phyloP scores from a whole-genome alignment of 2,797 vertebrate species.

The Clarias laeviceps region DNA sequence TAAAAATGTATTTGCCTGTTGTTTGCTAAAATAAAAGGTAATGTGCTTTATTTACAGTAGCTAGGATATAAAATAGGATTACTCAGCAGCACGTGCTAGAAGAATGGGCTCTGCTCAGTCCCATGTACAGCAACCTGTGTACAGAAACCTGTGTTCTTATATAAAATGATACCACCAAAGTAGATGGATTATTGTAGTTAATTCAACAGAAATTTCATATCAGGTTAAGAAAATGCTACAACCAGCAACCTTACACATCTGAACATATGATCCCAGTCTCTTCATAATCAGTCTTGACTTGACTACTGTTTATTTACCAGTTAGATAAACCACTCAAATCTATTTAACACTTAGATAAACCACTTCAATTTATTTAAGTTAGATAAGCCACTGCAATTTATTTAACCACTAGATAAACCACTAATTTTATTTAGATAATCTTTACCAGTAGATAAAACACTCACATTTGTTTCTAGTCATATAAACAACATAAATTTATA shows the following conservation, averaged over 20 bases:
- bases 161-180: neutral
- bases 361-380: neutral
- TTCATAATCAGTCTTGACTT: too few species aligned
- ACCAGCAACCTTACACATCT: neutral
- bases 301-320: too few species aligned
- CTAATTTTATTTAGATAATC: neutral
- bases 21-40: neutral
- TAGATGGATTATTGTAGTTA: neutral
- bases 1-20: neutral
- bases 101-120: neutral
- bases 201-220: neutral
- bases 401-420: neutral
- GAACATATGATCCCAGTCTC: neutral
- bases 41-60: neutral
- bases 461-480: neutral
- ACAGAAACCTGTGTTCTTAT: too few species aligned
- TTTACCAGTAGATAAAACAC: neutral
- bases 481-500: neutral
- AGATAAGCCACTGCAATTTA: neutral
- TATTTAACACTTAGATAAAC: neutral
- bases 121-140: neutral
- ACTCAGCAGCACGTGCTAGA: neutral
- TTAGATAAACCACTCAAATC: too few species aligned
- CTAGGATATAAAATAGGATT: neutral
- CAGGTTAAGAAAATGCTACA: neutral